These are phyloP conservation scores for Eupeodes corollae DNA, from an alignment of 1,140 invertebrate genomes.

Conservation along the genomic window DNA sequence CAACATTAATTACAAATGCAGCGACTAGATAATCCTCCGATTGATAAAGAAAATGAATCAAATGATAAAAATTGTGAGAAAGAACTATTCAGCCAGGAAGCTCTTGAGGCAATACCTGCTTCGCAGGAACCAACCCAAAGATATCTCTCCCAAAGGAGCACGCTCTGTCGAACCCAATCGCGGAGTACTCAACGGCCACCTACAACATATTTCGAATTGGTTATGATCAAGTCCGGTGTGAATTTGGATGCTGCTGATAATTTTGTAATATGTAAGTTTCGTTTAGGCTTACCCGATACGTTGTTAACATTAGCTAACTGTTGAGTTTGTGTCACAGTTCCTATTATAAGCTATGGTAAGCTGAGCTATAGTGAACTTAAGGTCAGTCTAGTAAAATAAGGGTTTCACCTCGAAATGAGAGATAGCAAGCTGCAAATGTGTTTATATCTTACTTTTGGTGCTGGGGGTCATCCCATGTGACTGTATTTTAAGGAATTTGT, in stretches of 20 bases:
- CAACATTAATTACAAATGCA: conserved; percentile 7
- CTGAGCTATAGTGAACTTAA: too few species aligned
- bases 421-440: too few species aligned
- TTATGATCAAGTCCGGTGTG: conserved; percentile 24
- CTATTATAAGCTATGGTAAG: too few species aligned
- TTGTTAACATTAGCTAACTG: too few species aligned
- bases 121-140: conserved; percentile 33
- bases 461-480: too few species aligned
- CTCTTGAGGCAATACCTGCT: conserved; percentile 16
- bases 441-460: too few species aligned
- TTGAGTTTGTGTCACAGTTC: too few species aligned
- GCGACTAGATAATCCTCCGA: background rate
- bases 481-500: too few species aligned
- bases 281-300: too few species aligned
- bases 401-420: too few species aligned
- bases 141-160: conserved; percentile 32
- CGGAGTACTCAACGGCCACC: conserved; percentile 21
- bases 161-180: conserved; percentile 17
- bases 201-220: conserved; percentile 31
- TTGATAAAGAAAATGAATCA: conserved; percentile 7
- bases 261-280: conserved; percentile 17
- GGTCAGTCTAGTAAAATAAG: too few species aligned
- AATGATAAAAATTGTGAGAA: conserved; percentile 16
- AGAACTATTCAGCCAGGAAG: conserved; percentile 6
- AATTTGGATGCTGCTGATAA: conserved; percentile 22